phyloP scores from a whole-genome alignment of 2,888 invertebrate genomes.

The Eilema caniola region DNA sequence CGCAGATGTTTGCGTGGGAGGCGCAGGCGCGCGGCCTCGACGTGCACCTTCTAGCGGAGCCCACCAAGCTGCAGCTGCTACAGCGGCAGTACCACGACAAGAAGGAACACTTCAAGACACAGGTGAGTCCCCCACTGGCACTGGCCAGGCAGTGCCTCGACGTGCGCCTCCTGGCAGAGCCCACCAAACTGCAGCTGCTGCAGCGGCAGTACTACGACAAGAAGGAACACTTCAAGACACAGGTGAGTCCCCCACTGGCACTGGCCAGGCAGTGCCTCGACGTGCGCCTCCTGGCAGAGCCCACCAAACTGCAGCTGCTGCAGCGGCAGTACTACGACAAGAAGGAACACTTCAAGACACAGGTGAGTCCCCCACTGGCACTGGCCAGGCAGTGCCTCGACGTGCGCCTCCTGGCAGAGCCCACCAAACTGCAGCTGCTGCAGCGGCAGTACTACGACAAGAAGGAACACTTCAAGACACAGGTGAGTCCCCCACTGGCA shows the following conservation, averaged over 20 bases:
- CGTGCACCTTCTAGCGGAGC: constrained; percentile 98
- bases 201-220: constrained; percentile 96
- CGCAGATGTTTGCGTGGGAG: constrained; percentile 99
- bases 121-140: constrained; percentile 84
- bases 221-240: constrained; percentile 95
- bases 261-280: constrained; percentile 86
- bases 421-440: constrained; percentile 97
- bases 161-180: constrained; percentile 98
- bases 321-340: constrained; percentile 96
- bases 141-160: constrained; percentile 86
- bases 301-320: constrained; percentile 97
- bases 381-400: constrained; percentile 86
- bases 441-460: constrained; percentile 96
- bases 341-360: constrained; percentile 95
- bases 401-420: constrained; percentile 98
- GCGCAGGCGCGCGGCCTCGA: constrained; percentile 97
- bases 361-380: constrained; percentile 78
- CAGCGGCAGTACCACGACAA: constrained; percentile 96
- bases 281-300: constrained; percentile 98
- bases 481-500: constrained; percentile 83
- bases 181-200: constrained; percentile 97
- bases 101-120: constrained; percentile 95
- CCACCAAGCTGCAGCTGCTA: constrained; percentile 97
- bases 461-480: constrained; percentile 95
- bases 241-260: constrained; percentile 84